phyloP scores from a whole-genome alignment of 2,113 vertebrate species.

The Smithornis capensis region DNA sequence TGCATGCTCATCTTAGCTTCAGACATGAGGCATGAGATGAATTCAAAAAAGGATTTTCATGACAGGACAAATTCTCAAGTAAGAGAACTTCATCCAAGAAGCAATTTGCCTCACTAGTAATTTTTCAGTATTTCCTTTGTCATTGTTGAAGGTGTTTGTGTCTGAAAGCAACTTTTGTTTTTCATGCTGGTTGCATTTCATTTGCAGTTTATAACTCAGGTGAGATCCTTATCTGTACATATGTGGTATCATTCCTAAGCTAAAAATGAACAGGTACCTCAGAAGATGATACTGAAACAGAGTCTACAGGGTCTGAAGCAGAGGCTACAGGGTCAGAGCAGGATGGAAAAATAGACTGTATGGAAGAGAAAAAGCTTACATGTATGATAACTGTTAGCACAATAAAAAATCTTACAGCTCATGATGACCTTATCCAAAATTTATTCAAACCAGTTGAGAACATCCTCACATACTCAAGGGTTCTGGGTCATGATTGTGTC shows the following conservation, averaged over 20 bases:
- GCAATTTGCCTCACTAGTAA: conserved; percentile 9
- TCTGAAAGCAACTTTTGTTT: neutral
- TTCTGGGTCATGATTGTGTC: neutral
- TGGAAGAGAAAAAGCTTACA: neutral
- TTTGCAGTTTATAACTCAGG: neutral
- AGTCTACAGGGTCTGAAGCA: neutral
- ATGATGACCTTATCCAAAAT: neutral
- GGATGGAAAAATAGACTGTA: neutral
- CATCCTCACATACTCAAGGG: neutral
- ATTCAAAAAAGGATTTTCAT: neutral
- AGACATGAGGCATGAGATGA: neutral
- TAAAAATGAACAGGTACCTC: neutral
- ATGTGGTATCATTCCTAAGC: neutral
- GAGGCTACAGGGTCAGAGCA: neutral
- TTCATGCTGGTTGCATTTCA: neutral
- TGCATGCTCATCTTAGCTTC: neutral
- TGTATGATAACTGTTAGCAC: neutral
- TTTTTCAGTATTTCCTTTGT: conserved; percentile 11
- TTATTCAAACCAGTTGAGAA: neutral
- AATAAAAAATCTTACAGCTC: neutral
- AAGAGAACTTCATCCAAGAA: conserved; percentile 11
- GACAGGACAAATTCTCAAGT: neutral
- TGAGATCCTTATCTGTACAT: neutral
- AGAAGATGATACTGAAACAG: neutral
- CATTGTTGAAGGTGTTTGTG: neutral